Evolutionary conservation across 92 coral and sea anemone genomes (phyloP), one percentile per base, ranked within the genome.

Genomic region (Umimayanthus chanpuru): DNA sequence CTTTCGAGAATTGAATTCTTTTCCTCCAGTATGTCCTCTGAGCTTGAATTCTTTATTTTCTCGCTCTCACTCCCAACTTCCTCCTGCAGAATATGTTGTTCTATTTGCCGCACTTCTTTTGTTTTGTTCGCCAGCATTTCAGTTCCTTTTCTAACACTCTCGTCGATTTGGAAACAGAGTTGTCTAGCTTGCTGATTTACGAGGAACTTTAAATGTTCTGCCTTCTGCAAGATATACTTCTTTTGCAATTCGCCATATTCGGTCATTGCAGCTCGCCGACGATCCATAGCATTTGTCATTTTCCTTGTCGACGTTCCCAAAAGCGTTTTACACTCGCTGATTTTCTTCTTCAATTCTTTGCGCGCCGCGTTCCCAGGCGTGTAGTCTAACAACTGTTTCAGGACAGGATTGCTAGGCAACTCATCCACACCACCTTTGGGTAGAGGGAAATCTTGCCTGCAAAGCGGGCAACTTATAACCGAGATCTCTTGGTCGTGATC

Each of bases 121-220:
- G 72, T 38, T 20, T 64, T 81, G 44, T 81, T 21, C 0, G 55
- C 15, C 3, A 81, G 47, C 72, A 14, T 56, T 40, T 81, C 85
- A 15, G 20, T 23, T 81, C 55, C 85, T 40, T 81, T 39, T 36
- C 32, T 36, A 10, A 58, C 12, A 32, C 61, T 81, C 55, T 55
- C 73, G 85, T 81, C 85, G 73, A 81, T 56, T 61, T 81, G 85
- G 50, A 56, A 64, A 21, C 85, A 56, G 73, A 81, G 49, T 21
- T 81, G 73, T 21, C 44, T 8, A 23, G 85, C 85, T 81, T 81
- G 85, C 71, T 81, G 73, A 5, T 61, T 23, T 30, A 81, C 55
- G 26, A 61, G 73, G 29, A 9, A 61, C 14, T 56, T 36, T 9
- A 81, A 18, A 12, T 38, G n/a, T 20, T 70, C 85, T 81, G 85